These are phyloP conservation scores for Forbesichthys papilliferus DNA, from an alignment of 2,113 vertebrate genomes.

Conservation along the genomic window DNA sequence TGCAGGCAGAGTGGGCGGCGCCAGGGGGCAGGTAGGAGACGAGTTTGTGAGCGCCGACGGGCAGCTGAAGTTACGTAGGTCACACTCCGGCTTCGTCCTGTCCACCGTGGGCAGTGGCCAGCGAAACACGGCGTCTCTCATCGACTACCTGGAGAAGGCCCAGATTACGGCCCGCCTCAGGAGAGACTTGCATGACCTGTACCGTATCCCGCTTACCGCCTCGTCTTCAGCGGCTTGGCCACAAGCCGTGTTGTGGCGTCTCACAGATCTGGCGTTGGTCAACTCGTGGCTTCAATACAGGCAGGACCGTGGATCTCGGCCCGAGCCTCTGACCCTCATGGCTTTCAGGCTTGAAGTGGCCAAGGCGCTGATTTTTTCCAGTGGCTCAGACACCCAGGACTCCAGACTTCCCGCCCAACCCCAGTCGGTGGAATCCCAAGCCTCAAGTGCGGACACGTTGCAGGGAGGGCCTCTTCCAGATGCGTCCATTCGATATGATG, in stretches of 20 bases:
- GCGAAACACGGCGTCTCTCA: constrained; percentile 59
- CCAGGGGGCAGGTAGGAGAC: constrained; percentile 73
- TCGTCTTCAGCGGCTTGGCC: constrained; percentile 67
- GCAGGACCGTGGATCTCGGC: constrained; percentile 29
- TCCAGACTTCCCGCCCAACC: constrained; percentile 63
- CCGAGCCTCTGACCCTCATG: constrained; percentile 69
- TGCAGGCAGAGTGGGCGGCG: constrained; percentile 75
- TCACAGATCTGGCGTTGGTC: constrained; percentile 74
- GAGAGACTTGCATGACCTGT: constrained; percentile 71
- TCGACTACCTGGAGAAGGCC: constrained; percentile 69
- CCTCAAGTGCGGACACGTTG: constrained; percentile 39
- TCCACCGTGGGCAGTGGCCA: constrained; percentile 68
- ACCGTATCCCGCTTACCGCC: constrained; percentile 66
- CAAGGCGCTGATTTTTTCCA: constrained; percentile 71
- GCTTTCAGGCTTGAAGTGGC: constrained; percentile 78
- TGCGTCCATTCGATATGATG: constrained; percentile 68
- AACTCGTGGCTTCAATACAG: constrained; percentile 79
- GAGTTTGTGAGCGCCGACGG: constrained; percentile 80
- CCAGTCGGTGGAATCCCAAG: constrained; percentile 40
- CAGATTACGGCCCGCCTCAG: constrained; percentile 68
- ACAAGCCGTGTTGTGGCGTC: constrained; percentile 76
- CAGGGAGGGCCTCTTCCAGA: constrained; percentile 71
- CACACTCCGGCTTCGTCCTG: constrained; percentile 77
- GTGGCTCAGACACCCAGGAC: constrained; percentile 57
- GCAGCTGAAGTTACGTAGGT: constrained; percentile 73